Percentiles rank a stretch among this genome's conserved stretches.
Conservation (phyloP, 1,140 invertebrate species). For the Lasaia peninsularis region DNA sequence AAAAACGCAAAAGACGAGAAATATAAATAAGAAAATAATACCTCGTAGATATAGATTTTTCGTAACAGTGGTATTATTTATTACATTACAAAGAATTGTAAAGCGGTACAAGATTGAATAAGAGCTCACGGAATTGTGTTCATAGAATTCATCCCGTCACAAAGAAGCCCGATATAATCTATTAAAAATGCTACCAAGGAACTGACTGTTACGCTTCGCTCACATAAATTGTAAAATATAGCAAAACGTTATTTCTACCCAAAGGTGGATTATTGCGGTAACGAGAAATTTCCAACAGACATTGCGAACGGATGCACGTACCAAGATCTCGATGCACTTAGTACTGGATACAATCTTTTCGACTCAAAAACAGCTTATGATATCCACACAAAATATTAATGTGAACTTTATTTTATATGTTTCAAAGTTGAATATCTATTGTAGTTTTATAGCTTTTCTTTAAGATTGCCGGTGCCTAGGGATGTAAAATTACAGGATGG, state of each 20-base stretch:
- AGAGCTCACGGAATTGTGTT: neutral
- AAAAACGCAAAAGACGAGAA: no score
- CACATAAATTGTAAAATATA: constrained; percentile 46
- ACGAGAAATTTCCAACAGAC: constrained; percentile 59
- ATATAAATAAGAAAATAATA: no score
- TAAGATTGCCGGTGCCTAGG: constrained; percentile 1
- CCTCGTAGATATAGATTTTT: no score
- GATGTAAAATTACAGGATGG: constrained; percentile 18
- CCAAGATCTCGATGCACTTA: constrained; percentile 53
- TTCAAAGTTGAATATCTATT: constrained; percentile 13
- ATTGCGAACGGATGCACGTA: constrained; percentile 53
- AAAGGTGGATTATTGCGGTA: constrained; percentile 56
- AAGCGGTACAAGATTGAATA: neutral
- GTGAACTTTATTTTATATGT: constrained; percentile 17
- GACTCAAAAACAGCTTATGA: constrained; percentile 28
- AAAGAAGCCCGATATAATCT: constrained; percentile 9
- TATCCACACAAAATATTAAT: constrained; percentile 11
- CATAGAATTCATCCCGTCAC: constrained; percentile 2
- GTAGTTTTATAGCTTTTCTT: constrained; percentile 6
- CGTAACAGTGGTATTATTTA: no score
- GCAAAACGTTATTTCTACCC: constrained; percentile 40
- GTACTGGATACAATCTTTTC: constrained; percentile 28
- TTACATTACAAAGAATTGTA: no score
- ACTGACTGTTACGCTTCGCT: constrained; percentile 22
- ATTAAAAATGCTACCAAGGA: constrained; percentile 12